A percentile compares a stretch with the other conserved stretches of the same genome.
Conservation (phyloP, 2,888 invertebrate genomes). For the Melinopterus prodromus region DNA sequence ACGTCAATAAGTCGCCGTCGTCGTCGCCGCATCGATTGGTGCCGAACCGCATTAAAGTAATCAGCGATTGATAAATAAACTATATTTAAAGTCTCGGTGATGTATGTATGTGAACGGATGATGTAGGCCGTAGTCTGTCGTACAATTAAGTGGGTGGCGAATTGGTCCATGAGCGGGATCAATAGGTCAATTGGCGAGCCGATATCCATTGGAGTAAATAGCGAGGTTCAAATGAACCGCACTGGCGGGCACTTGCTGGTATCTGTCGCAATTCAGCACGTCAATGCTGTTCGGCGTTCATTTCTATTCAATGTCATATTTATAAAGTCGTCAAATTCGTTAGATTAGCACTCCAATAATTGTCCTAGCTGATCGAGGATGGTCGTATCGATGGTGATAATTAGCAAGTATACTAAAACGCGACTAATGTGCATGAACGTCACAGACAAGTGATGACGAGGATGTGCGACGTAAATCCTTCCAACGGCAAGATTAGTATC, state of each 20-base stretch:
- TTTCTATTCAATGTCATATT: background rate
- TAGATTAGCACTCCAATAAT: background rate
- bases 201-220: background rate
- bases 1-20: background rate
- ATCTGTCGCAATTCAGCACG: background rate
- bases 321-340: background rate
- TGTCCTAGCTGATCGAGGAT: no score
- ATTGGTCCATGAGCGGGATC: constrained; percentile 43
- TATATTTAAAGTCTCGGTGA: background rate
- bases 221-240: background rate
- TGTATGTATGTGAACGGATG: background rate
- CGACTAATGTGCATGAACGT: no score
- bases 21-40: background rate
- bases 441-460: no score
- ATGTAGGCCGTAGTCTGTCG: constrained; percentile 20
- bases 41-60: background rate
- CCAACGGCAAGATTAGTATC: no score
- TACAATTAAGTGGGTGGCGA: constrained; percentile 44
- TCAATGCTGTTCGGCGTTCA: background rate
- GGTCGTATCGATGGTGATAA: no score
- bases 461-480: no score
- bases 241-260: background rate
- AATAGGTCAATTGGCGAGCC: constrained; percentile 40
- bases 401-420: no score
- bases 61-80: background rate